Evolutionary conservation across 2,797 vertebrate species (phyloP).

Genomic region (Microctenopoma lineatum): DNA sequence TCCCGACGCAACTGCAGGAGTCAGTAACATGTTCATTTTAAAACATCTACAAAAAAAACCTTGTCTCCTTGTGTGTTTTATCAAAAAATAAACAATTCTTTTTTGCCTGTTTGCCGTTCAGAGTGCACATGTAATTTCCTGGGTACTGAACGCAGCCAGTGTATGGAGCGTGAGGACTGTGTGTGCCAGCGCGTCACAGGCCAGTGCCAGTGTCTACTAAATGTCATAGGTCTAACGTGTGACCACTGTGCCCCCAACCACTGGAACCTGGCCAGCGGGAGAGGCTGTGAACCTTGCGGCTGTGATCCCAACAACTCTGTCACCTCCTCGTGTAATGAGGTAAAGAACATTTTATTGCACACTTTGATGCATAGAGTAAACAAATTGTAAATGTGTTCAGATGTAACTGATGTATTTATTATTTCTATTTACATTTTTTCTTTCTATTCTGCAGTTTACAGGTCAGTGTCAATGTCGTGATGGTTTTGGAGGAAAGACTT

Average conservation of each 20-base stretch:
- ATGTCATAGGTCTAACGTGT: conserved; percentile 90
- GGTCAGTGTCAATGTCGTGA: conserved; percentile 93
- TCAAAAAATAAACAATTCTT: not conserved
- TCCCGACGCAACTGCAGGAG: conserved; percentile 90
- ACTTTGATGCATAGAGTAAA: not conserved
- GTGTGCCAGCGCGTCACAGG: conserved; percentile 88
- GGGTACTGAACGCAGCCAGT: conserved; percentile 89
- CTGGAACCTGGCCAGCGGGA: conserved; percentile 92
- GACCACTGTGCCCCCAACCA: conserved; percentile 92
- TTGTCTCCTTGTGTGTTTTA: not conserved
- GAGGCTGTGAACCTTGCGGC: conserved; percentile 89
- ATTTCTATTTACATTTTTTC: not conserved
- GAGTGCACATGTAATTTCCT: conserved; percentile 93
- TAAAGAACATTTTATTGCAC: conserved; percentile 49
- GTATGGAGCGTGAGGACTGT: conserved; percentile 86
- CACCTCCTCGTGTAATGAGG: conserved; percentile 92
- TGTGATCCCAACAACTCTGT: conserved; percentile 90
- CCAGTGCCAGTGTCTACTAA: conserved; percentile 92
- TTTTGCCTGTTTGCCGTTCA: conserved; percentile 52
- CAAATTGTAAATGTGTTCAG: not conserved
- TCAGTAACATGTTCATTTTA: conserved; percentile 75
- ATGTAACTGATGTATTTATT: not conserved
- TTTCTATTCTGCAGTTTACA: conserved; percentile 84
- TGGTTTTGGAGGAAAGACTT: conserved; percentile 93
- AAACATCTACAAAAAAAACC: not conserved